Base-by-base conservation (phyloP, 2,113 vertebrate species). In the Ptilorrhoa leucosticta region DNA sequence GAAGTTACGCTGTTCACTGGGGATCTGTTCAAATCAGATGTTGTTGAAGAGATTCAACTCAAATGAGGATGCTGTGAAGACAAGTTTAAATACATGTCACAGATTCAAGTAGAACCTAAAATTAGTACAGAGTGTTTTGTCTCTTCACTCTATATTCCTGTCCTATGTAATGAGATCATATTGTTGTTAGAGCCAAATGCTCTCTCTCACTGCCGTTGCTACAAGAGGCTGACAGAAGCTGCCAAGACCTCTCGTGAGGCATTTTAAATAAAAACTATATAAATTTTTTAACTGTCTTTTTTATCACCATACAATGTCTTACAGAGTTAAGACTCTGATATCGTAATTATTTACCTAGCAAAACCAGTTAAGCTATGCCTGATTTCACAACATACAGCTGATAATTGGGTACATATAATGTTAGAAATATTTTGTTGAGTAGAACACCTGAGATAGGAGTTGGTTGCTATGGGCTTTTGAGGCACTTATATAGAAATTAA, bases 81-180 rank as follows among this genome's bases (percentile, higher is more conserved):
- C 40, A 70, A 78, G 33, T 51, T 95, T 93, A 83, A 92, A 72
- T 63, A 70, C 48, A 87, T 58, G 42, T 76, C 57, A 90, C 30
- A 72, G 78, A 75, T 37, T 86, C 53, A 83, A 88, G 76, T 23
- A 24, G 37, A 68, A 84, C 47, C 71, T 93, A 89, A 95, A 96
- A 94, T 85, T 87, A 93, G 81, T 53, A 82, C 50, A 87, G 73
- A 64, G 42, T 69, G 57, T 87, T 95, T 92, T 78, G 68, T 77
- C 57, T 95, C 79, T 89, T 84, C 26, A 10, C 23, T 80, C 33
- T 70, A 50, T 88, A 94, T 88, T 90, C 60, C 88, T 72, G n/a
- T 87, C 90, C 90, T 87, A 47, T 3, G 6, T 86, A 68, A 68
- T 96, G 95, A 97, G 94, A 92, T 93, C 82, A 83, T 58, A 60